phyloP scores from a whole-genome alignment of 2,888 invertebrate species.

The Pristionchus arcanus region DNA sequence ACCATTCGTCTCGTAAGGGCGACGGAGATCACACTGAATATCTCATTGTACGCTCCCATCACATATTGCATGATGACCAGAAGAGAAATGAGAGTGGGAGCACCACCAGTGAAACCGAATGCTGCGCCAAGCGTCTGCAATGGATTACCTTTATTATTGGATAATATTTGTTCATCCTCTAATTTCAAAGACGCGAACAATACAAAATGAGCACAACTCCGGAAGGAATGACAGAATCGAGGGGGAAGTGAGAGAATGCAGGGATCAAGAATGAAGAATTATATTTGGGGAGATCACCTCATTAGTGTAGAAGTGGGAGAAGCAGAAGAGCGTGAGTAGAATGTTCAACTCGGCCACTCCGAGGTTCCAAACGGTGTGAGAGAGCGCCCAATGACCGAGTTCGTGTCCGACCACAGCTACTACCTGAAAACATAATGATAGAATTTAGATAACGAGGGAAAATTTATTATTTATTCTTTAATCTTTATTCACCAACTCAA shows the following conservation, averaged over 20 bases:
- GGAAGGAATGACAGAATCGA: no score
- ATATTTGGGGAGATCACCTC: background rate
- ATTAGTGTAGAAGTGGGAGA: slow-evolving; percentile 83
- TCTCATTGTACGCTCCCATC: slow-evolving; percentile 93
- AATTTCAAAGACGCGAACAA: no score
- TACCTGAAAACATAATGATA: no score
- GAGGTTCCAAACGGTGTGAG: slow-evolving; percentile 91
- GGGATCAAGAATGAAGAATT: no score
- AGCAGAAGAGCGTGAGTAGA: slow-evolving; percentile 84
- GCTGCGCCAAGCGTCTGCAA: slow-evolving; percentile 81
- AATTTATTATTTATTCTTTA: no score
- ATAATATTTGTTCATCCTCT: no score
- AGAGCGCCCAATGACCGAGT: slow-evolving; percentile 93
- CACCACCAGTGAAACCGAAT: slow-evolving; percentile 88
- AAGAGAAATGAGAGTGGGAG: slow-evolving; percentile 93
- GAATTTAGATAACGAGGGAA: no score
- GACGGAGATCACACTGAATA: slow-evolving; percentile 33
- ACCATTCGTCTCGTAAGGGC: slow-evolving; percentile 74
- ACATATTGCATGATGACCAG: slow-evolving; percentile 91
- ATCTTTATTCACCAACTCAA: no score
- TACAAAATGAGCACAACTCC: no score
- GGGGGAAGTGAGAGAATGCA: no score
- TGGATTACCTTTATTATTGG: no score
- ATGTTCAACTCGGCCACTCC: slow-evolving; percentile 84
- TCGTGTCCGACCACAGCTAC: no score